Percentiles rank a stretch among this genome's conserved stretches.
Evolutionary conservation across 2,113 vertebrate species (phyloP).

Genomic region (Carettochelys insculpta): DNA sequence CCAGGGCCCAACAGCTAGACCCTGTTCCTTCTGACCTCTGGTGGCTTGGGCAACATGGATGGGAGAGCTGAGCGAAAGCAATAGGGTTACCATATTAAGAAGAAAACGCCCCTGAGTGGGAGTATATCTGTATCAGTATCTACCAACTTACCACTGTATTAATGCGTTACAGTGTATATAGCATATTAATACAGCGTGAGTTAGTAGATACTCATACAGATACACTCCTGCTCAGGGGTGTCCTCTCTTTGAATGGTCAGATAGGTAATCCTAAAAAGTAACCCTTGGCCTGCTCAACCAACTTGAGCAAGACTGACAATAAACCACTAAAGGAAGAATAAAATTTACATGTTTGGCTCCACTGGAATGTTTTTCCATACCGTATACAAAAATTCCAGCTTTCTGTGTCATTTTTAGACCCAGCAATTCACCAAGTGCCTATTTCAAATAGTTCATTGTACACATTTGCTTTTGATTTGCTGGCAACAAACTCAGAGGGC

Average conservation of each 20-base stretch:
- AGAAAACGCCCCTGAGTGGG: too few relatives aligned
- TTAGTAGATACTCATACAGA: too few relatives aligned
- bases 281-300: neutral
- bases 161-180: too few relatives aligned
- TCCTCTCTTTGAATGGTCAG: too few relatives aligned
- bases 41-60: accelerated
- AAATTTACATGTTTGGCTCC: neutral
- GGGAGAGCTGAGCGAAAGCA: neutral
- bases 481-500: accelerated
- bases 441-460: neutral
- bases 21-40: neutral
- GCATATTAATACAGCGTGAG: too few relatives aligned
- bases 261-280: too few relatives aligned
- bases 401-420: neutral
- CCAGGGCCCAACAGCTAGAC: accelerated
- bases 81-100: too few relatives aligned
- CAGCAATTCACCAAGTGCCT: neutral
- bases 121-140: too few relatives aligned
- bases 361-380: neutral
- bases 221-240: too few relatives aligned
- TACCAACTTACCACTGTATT: too few relatives aligned
- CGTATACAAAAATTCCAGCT: neutral
- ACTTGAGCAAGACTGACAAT: neutral
- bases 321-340: accelerated
- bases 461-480: neutral